Percentiles rank a stretch among this genome's conserved stretches.
Conservation (phyloP, 92 coral and sea anemone species). For the Metridium senile region DNA sequence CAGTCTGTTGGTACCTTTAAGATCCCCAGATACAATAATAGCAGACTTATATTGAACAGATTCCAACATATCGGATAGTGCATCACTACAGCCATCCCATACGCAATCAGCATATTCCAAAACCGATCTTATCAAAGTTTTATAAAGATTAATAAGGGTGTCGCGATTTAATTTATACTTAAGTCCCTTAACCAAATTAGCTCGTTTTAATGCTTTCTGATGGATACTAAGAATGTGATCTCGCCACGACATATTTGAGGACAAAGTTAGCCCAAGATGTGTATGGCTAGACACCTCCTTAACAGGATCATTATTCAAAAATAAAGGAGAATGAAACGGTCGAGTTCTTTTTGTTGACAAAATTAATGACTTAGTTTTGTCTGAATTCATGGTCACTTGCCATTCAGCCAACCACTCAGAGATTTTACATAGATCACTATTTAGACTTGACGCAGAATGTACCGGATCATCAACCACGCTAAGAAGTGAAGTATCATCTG, state of each 20-base stretch:
- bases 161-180: slow-evolving; percentile 10
- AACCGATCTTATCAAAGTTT: slow-evolving; percentile 14
- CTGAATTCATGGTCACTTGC: slow-evolving; percentile 33
- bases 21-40: slow-evolving; percentile 53
- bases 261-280: slow-evolving; percentile 12
- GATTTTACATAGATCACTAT: slow-evolving; percentile 26
- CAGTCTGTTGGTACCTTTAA: slow-evolving; percentile 43
- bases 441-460: slow-evolving; percentile 13
- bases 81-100: slow-evolving; percentile 24
- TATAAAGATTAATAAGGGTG: slow-evolving; percentile 13
- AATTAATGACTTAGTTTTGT: slow-evolving; percentile 24
- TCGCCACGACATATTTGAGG: slow-evolving; percentile 10
- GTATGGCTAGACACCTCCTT: slow-evolving; percentile 11
- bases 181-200: slow-evolving; percentile 6
- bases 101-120: slow-evolving; percentile 23
- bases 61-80: slow-evolving; percentile 10
- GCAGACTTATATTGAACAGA: slow-evolving; percentile 49
- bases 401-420: slow-evolving; percentile 23
- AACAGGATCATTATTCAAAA: neutral
- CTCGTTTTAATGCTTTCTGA: slow-evolving; percentile 29
- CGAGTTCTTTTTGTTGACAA: neutral
- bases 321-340: slow-evolving; percentile 1
- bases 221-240: slow-evolving; percentile 15
- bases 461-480: slow-evolving; percentile 34
- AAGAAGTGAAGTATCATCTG: slow-evolving; percentile 38